Base-by-base conservation (phyloP, 2,888 invertebrate genomes). In the Argyresthia albistria region DNA sequence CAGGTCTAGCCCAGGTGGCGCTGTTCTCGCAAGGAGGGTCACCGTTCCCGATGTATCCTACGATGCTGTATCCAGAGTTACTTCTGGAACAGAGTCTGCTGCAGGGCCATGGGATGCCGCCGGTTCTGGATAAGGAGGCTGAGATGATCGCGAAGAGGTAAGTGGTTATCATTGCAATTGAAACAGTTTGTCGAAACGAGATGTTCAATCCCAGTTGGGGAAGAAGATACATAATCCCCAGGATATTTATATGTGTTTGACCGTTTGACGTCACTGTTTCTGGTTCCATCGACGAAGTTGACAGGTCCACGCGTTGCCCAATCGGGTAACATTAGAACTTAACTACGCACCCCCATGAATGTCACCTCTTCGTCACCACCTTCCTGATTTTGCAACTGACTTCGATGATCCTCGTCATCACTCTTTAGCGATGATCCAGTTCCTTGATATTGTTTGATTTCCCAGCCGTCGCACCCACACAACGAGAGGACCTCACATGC, bases 401-500 rank as follows among this genome's bases (percentile, higher is more conserved):
- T 25, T 25, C 25, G 25, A 6, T 6, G 6, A 25, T 25, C 6
- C 25, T 25, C 25, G 25, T 25, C 25, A 25, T 25, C 25, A 25
- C 25, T 25, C 25, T 6, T 4, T 25, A 6, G 25, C 6, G 25
- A 25, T 6, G 3, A 4, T 25, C 25, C 25, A 25, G 25, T 4
- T 25, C 6, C 25, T 25, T 25, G 8, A 46, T 7, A 2, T 35
- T 46, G 35, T 35, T 39, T 39, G 2, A 11, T n/a, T 35, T 57
- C 57, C 46, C 65, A 83, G 82, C 60, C 71, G 86, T 56, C 76
- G 83, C 54, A 79, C 76, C 1, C 79, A 78, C 53, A 65, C 75
- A 8, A 63, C 79, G 0, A 63, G 88, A 35, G 84, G 84, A 0
- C 87, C 88, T 0, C 81, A 89, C 58, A 93, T 95, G 92, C 84